These are phyloP conservation scores for Silurus asotus DNA, from an alignment of 2,113 vertebrate genomes.

Conservation along the genomic window DNA sequence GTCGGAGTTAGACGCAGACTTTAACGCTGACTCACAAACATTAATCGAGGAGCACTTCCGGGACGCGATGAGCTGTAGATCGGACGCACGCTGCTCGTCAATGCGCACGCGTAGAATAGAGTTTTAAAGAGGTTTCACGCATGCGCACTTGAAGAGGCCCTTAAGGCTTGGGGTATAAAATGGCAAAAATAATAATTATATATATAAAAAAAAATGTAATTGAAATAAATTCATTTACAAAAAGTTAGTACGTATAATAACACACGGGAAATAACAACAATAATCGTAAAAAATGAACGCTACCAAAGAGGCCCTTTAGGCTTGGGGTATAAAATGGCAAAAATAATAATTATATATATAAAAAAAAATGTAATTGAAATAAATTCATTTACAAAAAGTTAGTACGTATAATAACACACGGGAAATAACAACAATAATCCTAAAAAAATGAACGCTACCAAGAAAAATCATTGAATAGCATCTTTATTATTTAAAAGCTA, in stretches of 20 bases:
- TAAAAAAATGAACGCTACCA: background rate
- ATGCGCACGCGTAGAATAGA: background rate
- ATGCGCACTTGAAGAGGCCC: background rate
- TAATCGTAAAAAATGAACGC: background rate
- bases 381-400: no score
- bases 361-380: no score
- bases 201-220: no score
- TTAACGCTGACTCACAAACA: slow-evolving; percentile 3
- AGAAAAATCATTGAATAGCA: background rate
- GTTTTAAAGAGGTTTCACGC: background rate
- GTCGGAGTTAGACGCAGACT: slow-evolving; percentile 25
- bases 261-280: background rate
- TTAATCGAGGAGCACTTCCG: background rate
- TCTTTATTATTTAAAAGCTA: no score
- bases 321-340: background rate
- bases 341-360: background rate
- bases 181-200: background rate
- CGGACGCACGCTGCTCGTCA: background rate
- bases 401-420: background rate
- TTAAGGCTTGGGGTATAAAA: background rate
- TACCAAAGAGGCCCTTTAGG: background rate
- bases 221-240: no score
- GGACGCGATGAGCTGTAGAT: background rate
- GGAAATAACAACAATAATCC: background rate
- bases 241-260: background rate